phyloP scores from a whole-genome alignment of 92 coral and sea anemone genomes.

The Porites cylindrica region DNA sequence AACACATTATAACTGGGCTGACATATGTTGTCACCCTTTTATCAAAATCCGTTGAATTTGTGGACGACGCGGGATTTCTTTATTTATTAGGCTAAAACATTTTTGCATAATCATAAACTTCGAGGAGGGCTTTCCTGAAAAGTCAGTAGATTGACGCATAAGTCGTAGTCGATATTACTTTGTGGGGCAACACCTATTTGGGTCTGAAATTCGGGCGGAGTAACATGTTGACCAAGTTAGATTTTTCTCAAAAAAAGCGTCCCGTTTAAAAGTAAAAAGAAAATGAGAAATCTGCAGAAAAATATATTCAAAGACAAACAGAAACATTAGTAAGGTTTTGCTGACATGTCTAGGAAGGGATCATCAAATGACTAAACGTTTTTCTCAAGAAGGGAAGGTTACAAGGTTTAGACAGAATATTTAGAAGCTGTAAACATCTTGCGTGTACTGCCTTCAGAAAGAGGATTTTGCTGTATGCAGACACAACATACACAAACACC shows the following conservation, averaged over 20 bases:
- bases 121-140: slow-evolving; percentile 23
- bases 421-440: slow-evolving; percentile 62
- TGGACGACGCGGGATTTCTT: slow-evolving; percentile 6
- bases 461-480: slow-evolving; percentile 80
- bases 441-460: slow-evolving; percentile 59
- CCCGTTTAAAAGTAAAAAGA: background rate
- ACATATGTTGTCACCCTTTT: slow-evolving; percentile 76
- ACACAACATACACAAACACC: slow-evolving; percentile 73
- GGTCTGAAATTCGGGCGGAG: background rate
- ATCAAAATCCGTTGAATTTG: slow-evolving; percentile 51
- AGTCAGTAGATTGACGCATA: slow-evolving; percentile 16
- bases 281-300: background rate
- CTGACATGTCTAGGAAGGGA: background rate
- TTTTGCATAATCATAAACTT: slow-evolving; percentile 41
- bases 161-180: background rate
- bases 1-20: slow-evolving; percentile 75
- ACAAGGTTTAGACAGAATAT: slow-evolving; percentile 15
- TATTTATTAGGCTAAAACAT: slow-evolving; percentile 11
- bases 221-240: background rate
- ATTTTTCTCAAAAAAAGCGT: no score
- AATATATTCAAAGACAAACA: background rate
- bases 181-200: background rate
- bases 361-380: background rate
- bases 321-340: background rate
- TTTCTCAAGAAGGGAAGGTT: background rate